Conservation (phyloP, 2,888 invertebrate genomes). For the Coleophora flavipennella region DNA sequence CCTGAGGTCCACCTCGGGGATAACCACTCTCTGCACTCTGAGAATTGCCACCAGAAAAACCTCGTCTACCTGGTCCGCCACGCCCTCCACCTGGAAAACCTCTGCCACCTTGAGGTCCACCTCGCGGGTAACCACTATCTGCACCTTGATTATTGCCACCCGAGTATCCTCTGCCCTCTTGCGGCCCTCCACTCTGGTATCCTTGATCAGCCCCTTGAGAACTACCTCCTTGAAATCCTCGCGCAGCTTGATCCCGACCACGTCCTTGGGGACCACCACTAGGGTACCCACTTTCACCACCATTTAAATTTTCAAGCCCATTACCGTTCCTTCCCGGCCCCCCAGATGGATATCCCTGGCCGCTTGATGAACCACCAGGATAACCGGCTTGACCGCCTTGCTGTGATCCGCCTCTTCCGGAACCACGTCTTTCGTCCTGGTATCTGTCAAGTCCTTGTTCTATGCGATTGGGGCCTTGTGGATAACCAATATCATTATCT, state of each 20-base stretch:
- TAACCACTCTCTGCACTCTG: constrained; percentile 12
- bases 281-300: constrained; percentile 24
- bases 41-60: constrained; percentile 17
- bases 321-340: constrained; percentile 1
- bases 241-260: too few relatives aligned
- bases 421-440: constrained; percentile 19
- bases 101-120: constrained; percentile 15
- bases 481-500: constrained; percentile 24
- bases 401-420: constrained; percentile 17
- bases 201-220: constrained; percentile 16
- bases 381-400: constrained; percentile 22
- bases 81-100: constrained; percentile 18
- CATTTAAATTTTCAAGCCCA: constrained; percentile 8
- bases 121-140: constrained; percentile 13
- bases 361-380: constrained; percentile 28
- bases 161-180: constrained; percentile 10
- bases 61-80: constrained; percentile 23
- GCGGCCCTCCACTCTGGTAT: constrained; percentile 29
- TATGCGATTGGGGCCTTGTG: constrained; percentile 20
- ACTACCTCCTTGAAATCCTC: constrained; percentile 12
- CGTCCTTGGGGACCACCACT: constrained; percentile 24
- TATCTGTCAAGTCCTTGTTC: constrained; percentile 18
- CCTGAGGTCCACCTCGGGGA: constrained; percentile 4
- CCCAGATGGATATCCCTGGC: constrained; percentile 10
- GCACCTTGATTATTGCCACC: constrained; percentile 5